Evolutionary conservation across 2,797 vertebrate species (phyloP).

Genomic region (Rhynchotus rufescens): DNA sequence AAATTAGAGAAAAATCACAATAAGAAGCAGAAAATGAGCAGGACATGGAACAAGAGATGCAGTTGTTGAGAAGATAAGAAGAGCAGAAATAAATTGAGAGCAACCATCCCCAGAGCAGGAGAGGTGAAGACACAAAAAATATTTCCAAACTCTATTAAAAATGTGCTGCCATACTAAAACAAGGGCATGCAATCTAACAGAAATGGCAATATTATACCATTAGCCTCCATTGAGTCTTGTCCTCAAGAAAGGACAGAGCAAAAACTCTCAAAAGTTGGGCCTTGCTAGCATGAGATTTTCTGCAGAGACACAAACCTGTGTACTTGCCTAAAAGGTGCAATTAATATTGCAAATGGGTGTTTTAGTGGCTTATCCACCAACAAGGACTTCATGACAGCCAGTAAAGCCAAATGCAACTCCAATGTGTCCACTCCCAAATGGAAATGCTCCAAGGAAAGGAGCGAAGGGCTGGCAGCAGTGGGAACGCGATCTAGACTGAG

Average conservation of each 20-base stretch:
- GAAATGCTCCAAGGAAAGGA: rapidly evolving
- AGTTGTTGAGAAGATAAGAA: constrained; percentile 66
- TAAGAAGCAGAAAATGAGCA: constrained; percentile 63
- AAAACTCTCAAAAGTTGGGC: neutral
- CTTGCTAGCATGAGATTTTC: neutral
- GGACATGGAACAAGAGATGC: constrained; percentile 69
- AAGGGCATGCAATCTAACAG: neutral
- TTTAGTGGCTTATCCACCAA: rapidly evolving
- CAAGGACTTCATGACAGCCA: neutral
- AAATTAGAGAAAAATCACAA: constrained; percentile 72
- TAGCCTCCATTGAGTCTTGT: neutral
- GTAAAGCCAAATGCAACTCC: neutral
- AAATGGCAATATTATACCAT: neutral
- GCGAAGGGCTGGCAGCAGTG: neutral
- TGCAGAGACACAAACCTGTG: neutral
- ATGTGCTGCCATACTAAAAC: constrained; percentile 38
- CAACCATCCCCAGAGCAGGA: constrained; percentile 52
- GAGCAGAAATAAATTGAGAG: constrained; percentile 70
- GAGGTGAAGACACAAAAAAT: constrained; percentile 24
- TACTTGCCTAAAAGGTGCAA: rapidly evolving
- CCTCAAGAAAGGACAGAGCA: neutral
- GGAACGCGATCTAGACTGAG: too few relatives aligned
- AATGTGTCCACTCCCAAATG: neutral
- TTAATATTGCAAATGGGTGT: neutral
- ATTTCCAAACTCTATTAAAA: constrained; percentile 52